Base-by-base conservation (phyloP, 2,797 vertebrate species). In the Loriculus beryllinus region DNA sequence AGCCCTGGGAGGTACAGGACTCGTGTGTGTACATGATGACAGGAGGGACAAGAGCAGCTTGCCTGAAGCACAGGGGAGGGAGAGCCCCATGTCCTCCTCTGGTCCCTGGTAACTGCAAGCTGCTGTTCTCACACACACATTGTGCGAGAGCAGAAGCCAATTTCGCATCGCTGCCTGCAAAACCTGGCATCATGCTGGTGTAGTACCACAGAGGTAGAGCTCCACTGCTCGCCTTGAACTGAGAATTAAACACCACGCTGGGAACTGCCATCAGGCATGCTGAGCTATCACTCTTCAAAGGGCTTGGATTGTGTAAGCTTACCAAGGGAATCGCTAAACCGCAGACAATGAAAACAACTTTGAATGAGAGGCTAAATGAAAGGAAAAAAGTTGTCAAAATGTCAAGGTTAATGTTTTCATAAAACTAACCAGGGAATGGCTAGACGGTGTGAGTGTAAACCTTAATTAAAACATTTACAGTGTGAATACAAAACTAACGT, bases 341-440 rank as follows among this genome's bases (percentile, higher is more conserved):
- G 57, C 59, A 96, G 87, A 95, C 92, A 95, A 92, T 82, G 81
- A 94, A 96, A 95, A 94, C 88, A 95, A 88, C 59, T 95, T 92
- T 86, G 93, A 97, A 92, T 71, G 76, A 95, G 88, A 93, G 67
- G 86, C 35, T 93, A 96, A 96, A 96, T 83, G 77, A 96, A 94
- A 94, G 45, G 72, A 35, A 92, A 92, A 78, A 93, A 90, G 40
- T 93, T 91, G 68, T 91, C 93, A 94, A 96, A 96, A 92, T 93
- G 93, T 92, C 94, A 96, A 92, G 94, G 92, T 96, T 96, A 95
- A 93, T 91, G 88, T 90, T 96, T 96, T 91, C 79, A 92, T 89
- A 96, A 93, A 96, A 91, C 77, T 91, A 97, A 96, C 92, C 74
- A 88, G 94, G 87, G 87, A 92, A 95, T 57, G 45, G 67, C 56